Conservation (phyloP, 2,113 vertebrate species). For the Verasper variegatus region DNA sequence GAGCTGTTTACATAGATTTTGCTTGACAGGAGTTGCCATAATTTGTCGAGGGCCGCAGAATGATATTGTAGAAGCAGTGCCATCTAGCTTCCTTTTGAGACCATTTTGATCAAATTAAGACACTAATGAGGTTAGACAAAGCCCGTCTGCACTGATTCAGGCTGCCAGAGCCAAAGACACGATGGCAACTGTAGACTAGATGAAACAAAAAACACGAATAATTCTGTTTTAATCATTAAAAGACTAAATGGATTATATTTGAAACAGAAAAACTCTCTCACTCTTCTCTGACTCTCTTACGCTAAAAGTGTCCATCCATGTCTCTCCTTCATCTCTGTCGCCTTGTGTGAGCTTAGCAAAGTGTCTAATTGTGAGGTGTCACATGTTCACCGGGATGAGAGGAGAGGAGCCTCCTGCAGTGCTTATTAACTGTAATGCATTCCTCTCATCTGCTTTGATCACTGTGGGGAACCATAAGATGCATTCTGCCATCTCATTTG, state of each 20-base stretch:
- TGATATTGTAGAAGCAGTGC: neutral
- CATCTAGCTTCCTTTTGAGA: neutral
- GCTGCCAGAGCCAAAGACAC: neutral
- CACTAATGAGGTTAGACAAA: neutral
- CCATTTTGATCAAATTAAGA: neutral
- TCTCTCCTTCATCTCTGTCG: constrained; percentile 7
- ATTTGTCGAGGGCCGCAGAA: neutral
- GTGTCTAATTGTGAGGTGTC: constrained; percentile 21
- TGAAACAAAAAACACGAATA: neutral
- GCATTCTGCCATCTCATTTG: constrained; percentile 30
- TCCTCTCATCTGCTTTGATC: constrained; percentile 53
- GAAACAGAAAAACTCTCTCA: neutral
- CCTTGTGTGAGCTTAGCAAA: constrained; percentile 20
- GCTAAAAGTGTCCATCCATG: neutral
- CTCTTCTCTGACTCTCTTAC: neutral
- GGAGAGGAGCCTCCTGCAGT: constrained; percentile 27
- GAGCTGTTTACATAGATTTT: neutral
- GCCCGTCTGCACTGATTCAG: neutral
- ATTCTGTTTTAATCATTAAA: constrained; percentile 12
- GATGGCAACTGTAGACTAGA: neutral
- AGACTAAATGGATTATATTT: constrained; percentile 1
- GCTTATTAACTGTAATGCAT: constrained; percentile 50
- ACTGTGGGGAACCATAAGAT: constrained; percentile 26
- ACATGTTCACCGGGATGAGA: constrained; percentile 21
- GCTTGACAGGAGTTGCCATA: constrained; percentile 2